Evolutionary conservation across 2,888 invertebrate species (phyloP).

Genomic region (Aquatica leii): DNA sequence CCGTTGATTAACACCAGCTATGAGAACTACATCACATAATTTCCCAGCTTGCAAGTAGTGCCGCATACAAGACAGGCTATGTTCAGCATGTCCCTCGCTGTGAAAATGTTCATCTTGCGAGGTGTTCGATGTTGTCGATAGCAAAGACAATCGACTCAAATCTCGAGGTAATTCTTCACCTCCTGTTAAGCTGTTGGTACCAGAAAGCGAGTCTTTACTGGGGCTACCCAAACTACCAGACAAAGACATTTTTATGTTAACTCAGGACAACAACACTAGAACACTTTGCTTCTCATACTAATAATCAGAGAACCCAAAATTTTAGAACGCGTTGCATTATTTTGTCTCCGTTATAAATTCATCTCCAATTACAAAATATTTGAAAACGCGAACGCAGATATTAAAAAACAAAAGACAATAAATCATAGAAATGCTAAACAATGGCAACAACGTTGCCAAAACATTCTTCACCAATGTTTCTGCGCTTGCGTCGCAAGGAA

Average conservation of each 20-base stretch:
- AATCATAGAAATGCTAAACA: too few species aligned
- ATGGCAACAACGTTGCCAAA: too few species aligned
- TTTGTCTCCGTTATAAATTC: too few species aligned
- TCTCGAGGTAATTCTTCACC: slow-evolving; percentile 71
- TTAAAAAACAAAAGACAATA: neutral
- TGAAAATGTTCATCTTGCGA: slow-evolving; percentile 82
- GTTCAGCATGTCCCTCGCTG: slow-evolving; percentile 82
- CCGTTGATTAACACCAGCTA: slow-evolving; percentile 76
- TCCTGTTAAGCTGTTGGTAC: slow-evolving; percentile 51
- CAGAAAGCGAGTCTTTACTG: slow-evolving; percentile 54
- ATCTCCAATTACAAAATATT: too few species aligned
- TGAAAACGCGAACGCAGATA: neutral
- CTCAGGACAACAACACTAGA: neutral
- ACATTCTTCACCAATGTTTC: too few species aligned
- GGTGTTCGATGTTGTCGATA: slow-evolving; percentile 65
- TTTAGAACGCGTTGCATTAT: too few species aligned
- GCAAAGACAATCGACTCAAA: slow-evolving; percentile 71
- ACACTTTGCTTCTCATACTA: neutral
- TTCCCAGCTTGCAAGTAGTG: slow-evolving; percentile 82
- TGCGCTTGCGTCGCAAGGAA: too few species aligned
- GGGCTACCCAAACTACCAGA: slow-evolving; percentile 53
- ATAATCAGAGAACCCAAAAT: neutral
- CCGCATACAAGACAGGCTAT: slow-evolving; percentile 82
- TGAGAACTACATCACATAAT: slow-evolving; percentile 86
- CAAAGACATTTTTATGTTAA: slow-evolving; percentile 41